Conservation (phyloP, 2,113 vertebrate genomes). For the Notarius lentiginosus region DNA sequence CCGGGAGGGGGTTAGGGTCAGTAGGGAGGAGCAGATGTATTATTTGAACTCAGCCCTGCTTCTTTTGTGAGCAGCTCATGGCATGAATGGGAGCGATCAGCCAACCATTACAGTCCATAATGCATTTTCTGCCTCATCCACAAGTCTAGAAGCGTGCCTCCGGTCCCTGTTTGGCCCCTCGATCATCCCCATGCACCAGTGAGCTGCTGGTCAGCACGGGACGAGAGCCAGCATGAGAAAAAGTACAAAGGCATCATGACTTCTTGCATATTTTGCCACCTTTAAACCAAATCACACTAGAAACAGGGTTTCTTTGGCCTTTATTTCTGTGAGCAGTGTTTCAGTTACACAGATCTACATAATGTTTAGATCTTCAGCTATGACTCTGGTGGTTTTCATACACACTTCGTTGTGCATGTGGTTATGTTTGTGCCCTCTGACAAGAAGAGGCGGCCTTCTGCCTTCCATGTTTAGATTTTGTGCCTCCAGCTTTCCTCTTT, state of each 20-base stretch:
- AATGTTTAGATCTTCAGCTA: background rate
- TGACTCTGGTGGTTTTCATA: background rate
- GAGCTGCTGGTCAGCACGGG: constrained; percentile 44
- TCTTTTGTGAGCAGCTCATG: constrained; percentile 73
- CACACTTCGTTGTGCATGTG: constrained; percentile 22
- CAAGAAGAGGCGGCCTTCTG: constrained; percentile 3
- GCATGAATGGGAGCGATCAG: constrained; percentile 72
- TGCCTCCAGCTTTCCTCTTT: constrained; percentile 49
- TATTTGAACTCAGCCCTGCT: constrained; percentile 71
- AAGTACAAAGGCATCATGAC: background rate
- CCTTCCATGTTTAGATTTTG: constrained; percentile 39
- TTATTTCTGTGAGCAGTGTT: background rate
- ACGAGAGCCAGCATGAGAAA: background rate
- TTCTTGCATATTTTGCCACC: background rate
- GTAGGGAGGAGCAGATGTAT: constrained; percentile 60
- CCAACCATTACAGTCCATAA: constrained; percentile 75
- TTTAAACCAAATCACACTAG: background rate
- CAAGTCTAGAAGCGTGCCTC: constrained; percentile 76
- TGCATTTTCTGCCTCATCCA: constrained; percentile 76
- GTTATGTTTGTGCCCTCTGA: constrained; percentile 15
- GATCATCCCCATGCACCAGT: constrained; percentile 30
- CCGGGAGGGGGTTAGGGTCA: constrained; percentile 8
- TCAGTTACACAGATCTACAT: background rate
- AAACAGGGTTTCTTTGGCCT: background rate
- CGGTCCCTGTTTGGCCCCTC: constrained; percentile 58